phyloP scores from a whole-genome alignment of 1,140 invertebrate genomes.

The Lepidurus packardi region DNA sequence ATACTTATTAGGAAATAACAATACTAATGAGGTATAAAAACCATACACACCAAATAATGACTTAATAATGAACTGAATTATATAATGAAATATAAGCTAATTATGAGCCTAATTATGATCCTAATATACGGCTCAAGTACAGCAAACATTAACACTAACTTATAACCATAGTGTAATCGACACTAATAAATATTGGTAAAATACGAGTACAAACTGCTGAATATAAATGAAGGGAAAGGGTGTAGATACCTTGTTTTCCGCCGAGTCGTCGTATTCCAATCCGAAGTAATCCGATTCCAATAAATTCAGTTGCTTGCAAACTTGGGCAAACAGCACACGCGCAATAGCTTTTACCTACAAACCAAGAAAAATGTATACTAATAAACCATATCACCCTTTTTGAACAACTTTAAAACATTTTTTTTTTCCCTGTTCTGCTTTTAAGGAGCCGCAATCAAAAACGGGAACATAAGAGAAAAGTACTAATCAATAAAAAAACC shows the following conservation, averaged over 20 bases:
- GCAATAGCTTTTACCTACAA: conserved; percentile 91
- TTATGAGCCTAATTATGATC: no score
- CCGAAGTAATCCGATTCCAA: conserved; percentile 98
- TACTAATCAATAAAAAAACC: background rate
- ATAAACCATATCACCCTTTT: background rate
- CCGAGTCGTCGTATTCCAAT: conserved; percentile 83
- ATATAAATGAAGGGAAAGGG: background rate
- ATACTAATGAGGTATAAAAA: no score
- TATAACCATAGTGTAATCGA: no score
- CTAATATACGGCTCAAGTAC: no score
- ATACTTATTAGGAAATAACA: no score
- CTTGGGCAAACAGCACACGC: conserved; percentile 89
- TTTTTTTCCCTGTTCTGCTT: background rate
- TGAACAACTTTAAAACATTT: background rate
- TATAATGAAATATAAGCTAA: no score
- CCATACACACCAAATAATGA: no score
- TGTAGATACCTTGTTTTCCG: conserved; percentile 67
- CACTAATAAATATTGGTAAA: no score
- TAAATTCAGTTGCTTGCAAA: conserved; percentile 89
- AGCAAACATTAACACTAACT: no score
- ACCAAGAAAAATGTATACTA: conserved; percentile 40
- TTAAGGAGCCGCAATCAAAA: background rate
- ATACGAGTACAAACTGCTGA: background rate
- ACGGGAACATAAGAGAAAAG: background rate
- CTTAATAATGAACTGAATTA: no score